Percentiles rank a stretch among this genome's conserved stretches.
phyloP scores from a whole-genome alignment of 2,888 invertebrate species.

The Pammene aurita region DNA sequence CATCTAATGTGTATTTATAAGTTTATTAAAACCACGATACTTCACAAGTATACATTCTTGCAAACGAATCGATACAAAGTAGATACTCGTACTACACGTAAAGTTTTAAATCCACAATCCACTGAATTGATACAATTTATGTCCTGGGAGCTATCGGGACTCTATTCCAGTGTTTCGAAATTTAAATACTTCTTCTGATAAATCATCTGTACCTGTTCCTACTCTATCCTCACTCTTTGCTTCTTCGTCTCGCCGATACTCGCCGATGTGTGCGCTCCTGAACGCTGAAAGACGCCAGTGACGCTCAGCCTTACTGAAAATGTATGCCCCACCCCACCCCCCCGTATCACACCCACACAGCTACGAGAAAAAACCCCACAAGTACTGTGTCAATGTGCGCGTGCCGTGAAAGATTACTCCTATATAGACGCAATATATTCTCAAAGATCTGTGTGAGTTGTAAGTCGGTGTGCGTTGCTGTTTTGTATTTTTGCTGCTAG shows the following conservation, averaged over 20 bases:
- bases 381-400: constrained; percentile 54
- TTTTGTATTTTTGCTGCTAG: constrained; percentile 55
- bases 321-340: constrained; percentile 63
- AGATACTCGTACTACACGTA: too few relatives aligned
- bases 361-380: constrained; percentile 66
- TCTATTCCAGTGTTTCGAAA: too few relatives aligned
- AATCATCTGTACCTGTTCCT: constrained; percentile 46
- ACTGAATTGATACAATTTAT: too few relatives aligned
- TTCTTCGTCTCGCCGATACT: constrained; percentile 82
- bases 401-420: constrained; percentile 70
- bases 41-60: too few relatives aligned
- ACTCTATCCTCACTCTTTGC: constrained; percentile 71
- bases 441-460: constrained; percentile 52
- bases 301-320: constrained; percentile 80
- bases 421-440: constrained; percentile 70
- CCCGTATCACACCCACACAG: constrained; percentile 58
- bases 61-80: too few relatives aligned
- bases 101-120: too few relatives aligned
- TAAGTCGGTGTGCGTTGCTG: constrained; percentile 37
- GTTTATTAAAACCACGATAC: too few relatives aligned
- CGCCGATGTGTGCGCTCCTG: constrained; percentile 79
- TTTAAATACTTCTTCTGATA: too few relatives aligned
- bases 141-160: too few relatives aligned
- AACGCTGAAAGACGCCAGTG: constrained; percentile 82
- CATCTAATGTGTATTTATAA: too few relatives aligned